phyloP scores from a whole-genome alignment of 2,113 vertebrate genomes.

The Phainopepla nitens region DNA sequence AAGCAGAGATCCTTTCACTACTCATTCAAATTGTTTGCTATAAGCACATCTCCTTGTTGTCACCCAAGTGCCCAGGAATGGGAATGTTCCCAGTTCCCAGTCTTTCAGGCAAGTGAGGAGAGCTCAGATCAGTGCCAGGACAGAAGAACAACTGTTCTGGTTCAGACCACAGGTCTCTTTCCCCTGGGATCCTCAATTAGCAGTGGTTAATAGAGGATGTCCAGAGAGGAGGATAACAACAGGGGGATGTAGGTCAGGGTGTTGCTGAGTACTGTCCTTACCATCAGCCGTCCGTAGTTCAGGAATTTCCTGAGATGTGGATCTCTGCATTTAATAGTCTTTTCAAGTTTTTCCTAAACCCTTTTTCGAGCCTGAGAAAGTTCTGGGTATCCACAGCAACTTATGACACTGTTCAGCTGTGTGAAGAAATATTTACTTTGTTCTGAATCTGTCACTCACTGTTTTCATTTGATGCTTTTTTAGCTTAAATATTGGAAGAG shows the following conservation, averaged over 20 bases:
- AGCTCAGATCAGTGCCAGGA: neutral
- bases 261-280: neutral
- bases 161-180: neutral
- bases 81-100: neutral
- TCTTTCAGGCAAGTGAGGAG: neutral
- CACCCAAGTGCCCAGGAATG: neutral
- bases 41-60: neutral
- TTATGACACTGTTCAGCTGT: neutral
- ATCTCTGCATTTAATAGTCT: neutral
- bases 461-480: neutral
- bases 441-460: neutral
- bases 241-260: neutral
- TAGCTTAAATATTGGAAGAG: neutral
- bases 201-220: neutral
- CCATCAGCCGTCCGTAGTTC: neutral
- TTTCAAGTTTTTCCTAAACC: neutral
- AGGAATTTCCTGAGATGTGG: neutral
- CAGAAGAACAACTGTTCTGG: neutral
- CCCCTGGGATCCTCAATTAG: neutral
- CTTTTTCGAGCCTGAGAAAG: neutral
- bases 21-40: neutral
- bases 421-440: slow-evolving; percentile 15
- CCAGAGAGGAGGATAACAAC: neutral
- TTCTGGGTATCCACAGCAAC: neutral
- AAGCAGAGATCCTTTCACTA: neutral